Evolutionary conservation across 2,113 vertebrate species (phyloP).

Genomic region (Lanius collurio): DNA sequence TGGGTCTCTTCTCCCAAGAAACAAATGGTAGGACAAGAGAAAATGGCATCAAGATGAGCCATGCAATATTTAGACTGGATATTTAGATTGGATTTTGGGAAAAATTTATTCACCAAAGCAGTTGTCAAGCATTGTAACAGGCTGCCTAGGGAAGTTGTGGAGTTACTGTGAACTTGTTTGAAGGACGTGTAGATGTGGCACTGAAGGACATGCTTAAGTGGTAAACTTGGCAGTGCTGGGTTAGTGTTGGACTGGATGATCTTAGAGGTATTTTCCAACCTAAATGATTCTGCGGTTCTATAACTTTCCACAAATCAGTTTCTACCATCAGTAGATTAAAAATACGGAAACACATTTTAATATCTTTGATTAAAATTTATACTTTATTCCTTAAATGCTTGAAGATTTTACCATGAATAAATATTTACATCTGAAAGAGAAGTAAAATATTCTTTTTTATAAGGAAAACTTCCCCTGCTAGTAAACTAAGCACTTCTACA

Average conservation of each 20-base stretch:
- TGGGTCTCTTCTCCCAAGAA: neutral
- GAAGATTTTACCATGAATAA: neutral
- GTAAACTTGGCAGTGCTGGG: neutral
- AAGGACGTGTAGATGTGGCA: neutral
- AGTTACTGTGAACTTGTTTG: neutral
- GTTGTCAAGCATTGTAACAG: neutral
- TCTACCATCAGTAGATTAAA: neutral
- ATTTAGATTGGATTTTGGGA: neutral
- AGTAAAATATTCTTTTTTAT: neutral
- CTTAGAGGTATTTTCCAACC: neutral
- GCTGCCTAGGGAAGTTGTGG: neutral
- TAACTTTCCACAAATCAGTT: neutral
- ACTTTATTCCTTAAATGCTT: neutral
- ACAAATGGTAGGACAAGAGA: neutral
- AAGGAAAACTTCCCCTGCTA: neutral
- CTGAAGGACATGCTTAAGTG: neutral
- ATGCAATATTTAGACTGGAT: neutral
- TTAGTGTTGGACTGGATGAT: neutral
- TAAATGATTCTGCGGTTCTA: neutral
- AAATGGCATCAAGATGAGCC: neutral
- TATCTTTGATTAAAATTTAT: neutral
- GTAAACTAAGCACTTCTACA: neutral
- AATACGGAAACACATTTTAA: neutral
- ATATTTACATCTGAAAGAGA: neutral
- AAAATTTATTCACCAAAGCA: neutral